Conservation (phyloP, 2,797 vertebrate genomes). For the Pempheris klunzingeri region DNA sequence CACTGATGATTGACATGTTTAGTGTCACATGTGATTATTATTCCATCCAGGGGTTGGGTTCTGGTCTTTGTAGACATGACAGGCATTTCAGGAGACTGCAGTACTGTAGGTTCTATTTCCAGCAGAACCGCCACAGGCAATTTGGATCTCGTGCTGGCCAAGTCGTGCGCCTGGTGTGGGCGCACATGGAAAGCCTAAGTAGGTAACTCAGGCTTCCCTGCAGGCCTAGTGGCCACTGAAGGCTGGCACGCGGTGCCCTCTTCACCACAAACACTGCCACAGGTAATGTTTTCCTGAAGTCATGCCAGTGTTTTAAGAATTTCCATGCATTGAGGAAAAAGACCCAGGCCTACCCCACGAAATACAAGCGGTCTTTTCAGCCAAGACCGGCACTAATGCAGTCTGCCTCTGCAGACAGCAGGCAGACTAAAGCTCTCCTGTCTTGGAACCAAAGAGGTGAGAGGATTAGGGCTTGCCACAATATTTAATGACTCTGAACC, state of each 20-base stretch:
- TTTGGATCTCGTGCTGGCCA: conserved; percentile 74
- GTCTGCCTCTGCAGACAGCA: conserved; percentile 72
- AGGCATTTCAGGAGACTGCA: conserved; percentile 64
- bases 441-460: conserved; percentile 73
- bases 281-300: conserved; percentile 87
- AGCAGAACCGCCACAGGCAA: conserved; percentile 75
- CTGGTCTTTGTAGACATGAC: conserved; percentile 72
- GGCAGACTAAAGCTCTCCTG: conserved; percentile 76
- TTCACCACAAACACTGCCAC: conserved; percentile 80
- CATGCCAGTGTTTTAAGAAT: conserved; percentile 83
- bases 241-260: conserved; percentile 79
- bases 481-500: conserved; percentile 76
- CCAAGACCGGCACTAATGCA: conserved; percentile 72
- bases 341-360: conserved; percentile 69
- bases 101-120: conserved; percentile 76
- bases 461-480: conserved; percentile 81
- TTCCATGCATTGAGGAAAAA: conserved; percentile 82
- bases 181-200: conserved; percentile 71
- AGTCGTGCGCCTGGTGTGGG: conserved; percentile 62
- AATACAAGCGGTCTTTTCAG: conserved; percentile 86
- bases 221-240: conserved; percentile 71
- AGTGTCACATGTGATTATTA: conserved; percentile 68
- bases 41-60: conserved; percentile 58
- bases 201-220: conserved; percentile 78
- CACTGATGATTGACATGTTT: conserved; percentile 69